These are phyloP conservation scores for Ctenoplectra terminalis DNA, from an alignment of 1,140 invertebrate genomes.

Conservation along the genomic window DNA sequence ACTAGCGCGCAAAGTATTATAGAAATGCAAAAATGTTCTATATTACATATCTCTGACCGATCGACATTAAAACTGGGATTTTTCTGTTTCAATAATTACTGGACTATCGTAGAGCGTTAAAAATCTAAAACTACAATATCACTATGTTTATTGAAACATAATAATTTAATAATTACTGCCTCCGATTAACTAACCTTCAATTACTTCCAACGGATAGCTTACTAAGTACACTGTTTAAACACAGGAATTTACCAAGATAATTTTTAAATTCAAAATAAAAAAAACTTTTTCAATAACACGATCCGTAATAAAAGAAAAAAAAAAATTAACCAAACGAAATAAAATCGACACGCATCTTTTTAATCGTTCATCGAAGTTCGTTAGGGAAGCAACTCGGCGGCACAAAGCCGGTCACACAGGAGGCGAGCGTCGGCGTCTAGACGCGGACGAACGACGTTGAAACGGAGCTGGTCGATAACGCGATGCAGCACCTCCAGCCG, in stretches of 20 bases:
- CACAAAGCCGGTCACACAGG: slow-evolving; percentile 3
- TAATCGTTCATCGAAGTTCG: neutral
- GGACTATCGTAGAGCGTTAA: neutral
- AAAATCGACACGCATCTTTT: no score
- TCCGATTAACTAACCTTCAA: neutral
- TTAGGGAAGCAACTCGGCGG: neutral
- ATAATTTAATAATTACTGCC: neutral
- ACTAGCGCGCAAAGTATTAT: neutral
- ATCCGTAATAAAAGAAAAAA: neutral
- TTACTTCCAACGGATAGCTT: neutral
- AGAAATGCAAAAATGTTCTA: neutral
- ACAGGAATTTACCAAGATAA: no score
- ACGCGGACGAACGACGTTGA: slow-evolving; percentile 52
- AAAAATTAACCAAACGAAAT: no score
- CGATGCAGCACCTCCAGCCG: slow-evolving; percentile 65
- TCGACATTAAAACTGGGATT: neutral
- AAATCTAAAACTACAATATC: neutral
- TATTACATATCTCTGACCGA: neutral
- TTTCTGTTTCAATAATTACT: neutral
- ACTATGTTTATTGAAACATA: neutral
- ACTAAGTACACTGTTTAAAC: neutral
- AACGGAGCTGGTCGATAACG: slow-evolving; percentile 70
- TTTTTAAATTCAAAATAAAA: no score
- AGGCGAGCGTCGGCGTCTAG: slow-evolving; percentile 48
- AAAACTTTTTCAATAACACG: no score